Evolutionary conservation across 2,113 vertebrate genomes (phyloP), one percentile per base, ranked within the genome.

Genomic region (Pangasianodon gigas): DNA sequence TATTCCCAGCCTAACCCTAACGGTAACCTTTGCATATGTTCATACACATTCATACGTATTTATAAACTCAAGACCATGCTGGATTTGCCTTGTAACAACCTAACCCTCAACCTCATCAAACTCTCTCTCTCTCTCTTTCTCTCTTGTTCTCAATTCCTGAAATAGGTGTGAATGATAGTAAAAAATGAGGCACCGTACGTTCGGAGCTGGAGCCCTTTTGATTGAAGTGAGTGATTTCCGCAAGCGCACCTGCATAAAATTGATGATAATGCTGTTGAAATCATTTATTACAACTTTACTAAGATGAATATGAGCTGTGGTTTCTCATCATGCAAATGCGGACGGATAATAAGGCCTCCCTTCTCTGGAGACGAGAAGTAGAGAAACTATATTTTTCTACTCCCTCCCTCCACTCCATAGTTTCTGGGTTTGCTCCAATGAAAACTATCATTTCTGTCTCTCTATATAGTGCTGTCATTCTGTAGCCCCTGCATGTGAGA

Each of bases 241-340:
- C 93, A 93, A 95, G 95, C 95, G 95, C 96, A 98, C 96, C 97
- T 97, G 96, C 95, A 94, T 96, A 95, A 97, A 97, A 98, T 95
- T 96, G 97, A 98, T 98, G 97, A 97, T 97, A 96, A 97, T 96
- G 95, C 96, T 96, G 95, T 96, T 97, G 96, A 96, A 98, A 97
- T 96, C 96, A 97, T 97, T 98, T 97, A 97, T 97, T 97, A 97
- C 94, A 96, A 97, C 96, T 97, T 97, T 95, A 96, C 95, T 94
- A 96, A 95, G 95, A 98, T 96, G 95, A 97, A 96, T 95, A 95
- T 95, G 91, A 95, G 95, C 96, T 95, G 96, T 95, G 95, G 96
- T 97, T 96, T 97, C 97, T 97, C 96, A 96, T 96, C 96, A 97
- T 97, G 97, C 96, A 95, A 94, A 96, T 96, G 95, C 94, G 94